phyloP scores from a whole-genome alignment of 2,113 vertebrate genomes.

The Pholis gunnellus region DNA sequence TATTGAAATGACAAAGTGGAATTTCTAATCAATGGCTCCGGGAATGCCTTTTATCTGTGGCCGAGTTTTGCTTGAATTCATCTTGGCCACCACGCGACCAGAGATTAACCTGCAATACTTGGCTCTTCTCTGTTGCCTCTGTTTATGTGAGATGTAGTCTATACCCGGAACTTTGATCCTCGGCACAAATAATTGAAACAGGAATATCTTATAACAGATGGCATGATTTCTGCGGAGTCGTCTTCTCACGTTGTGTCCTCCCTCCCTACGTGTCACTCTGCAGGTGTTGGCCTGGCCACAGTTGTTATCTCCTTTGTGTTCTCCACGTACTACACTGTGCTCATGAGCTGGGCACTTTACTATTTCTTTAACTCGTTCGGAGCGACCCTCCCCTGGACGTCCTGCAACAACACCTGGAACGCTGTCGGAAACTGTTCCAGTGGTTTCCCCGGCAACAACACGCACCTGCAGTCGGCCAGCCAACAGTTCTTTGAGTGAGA shows the following conservation, averaged over 20 bases:
- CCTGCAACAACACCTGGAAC: slow-evolving; percentile 85
- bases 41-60: slow-evolving; percentile 38
- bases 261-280: slow-evolving; percentile 36
- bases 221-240: not conserved
- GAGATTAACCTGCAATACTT: not conserved
- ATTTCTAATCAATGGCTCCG: slow-evolving; percentile 42
- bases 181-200: not conserved
- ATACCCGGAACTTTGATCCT: not conserved
- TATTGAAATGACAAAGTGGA: slow-evolving; percentile 17
- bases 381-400: slow-evolving; percentile 77
- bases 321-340: slow-evolving; percentile 84
- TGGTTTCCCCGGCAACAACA: slow-evolving; percentile 77
- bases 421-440: slow-evolving; percentile 76
- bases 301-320: slow-evolving; percentile 83
- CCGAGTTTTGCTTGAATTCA: not conserved
- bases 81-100: not conserved
- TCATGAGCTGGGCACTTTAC: slow-evolving; percentile 83
- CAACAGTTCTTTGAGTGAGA: slow-evolving; percentile 86
- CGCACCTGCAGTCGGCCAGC: slow-evolving; percentile 80
- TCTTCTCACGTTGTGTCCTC: slow-evolving; percentile 42
- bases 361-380: slow-evolving; percentile 83
- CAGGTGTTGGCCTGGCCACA: slow-evolving; percentile 84
- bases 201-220: not conserved
- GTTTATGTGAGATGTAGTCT: not conserved
- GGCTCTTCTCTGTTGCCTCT: slow-evolving; percentile 1